Percentiles rank a stretch among this genome's conserved stretches.
Evolutionary conservation across 2,888 invertebrate species (phyloP).

Genomic region (Limnephilus rhombicus): DNA sequence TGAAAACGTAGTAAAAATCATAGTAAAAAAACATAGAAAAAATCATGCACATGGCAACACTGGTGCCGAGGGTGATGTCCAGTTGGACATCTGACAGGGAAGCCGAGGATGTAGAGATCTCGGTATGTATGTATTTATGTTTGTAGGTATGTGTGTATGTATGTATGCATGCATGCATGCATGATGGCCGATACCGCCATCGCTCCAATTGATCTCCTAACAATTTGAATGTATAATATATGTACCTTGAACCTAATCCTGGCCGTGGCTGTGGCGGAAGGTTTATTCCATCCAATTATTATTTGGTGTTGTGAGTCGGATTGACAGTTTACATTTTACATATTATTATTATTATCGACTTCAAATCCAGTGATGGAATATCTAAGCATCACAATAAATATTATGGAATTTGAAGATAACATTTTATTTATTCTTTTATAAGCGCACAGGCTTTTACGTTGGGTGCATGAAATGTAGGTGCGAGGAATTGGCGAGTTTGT

Average conservation of each 20-base stretch:
- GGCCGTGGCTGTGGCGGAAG: slow-evolving; percentile 49
- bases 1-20: no score
- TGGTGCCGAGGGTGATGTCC: background rate
- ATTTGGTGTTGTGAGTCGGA: slow-evolving; percentile 45
- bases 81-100: background rate
- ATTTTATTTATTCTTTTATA: no score
- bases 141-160: background rate
- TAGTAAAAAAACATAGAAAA: no score
- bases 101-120: background rate
- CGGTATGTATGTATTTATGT: background rate
- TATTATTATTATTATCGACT: slow-evolving; percentile 11
- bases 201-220: slow-evolving; percentile 58
- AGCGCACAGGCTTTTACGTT: no score
- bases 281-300: slow-evolving; percentile 50
- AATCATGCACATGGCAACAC: no score
- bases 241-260: slow-evolving; percentile 13
- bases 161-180: slow-evolving; percentile 7
- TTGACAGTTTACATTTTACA: slow-evolving; percentile 55
- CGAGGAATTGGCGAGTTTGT: no score
- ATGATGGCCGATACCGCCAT: slow-evolving; percentile 49
- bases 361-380: background rate
- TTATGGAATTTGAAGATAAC: background rate
- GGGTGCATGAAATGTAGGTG: no score
- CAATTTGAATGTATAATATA: slow-evolving; percentile 59
- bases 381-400: background rate